These are phyloP conservation scores for Darevskia mixta DNA, from an alignment of 2,797 vertebrate species.

Conservation along the genomic window DNA sequence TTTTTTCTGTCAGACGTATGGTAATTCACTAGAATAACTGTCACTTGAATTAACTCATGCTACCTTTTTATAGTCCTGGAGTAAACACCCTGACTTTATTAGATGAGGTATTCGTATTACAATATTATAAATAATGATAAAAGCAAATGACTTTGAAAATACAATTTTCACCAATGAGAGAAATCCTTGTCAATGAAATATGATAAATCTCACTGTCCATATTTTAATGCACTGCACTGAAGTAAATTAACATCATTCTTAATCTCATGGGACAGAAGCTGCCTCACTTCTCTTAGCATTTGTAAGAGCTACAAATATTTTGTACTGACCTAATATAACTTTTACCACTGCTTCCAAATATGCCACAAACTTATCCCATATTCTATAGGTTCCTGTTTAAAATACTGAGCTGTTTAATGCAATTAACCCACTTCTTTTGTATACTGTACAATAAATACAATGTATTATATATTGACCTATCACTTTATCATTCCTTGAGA, in stretches of 20 bases:
- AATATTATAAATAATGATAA: constrained; percentile 47
- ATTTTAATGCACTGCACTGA: constrained; percentile 36
- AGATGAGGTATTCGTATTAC: constrained; percentile 29
- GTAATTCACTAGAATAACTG: constrained; percentile 32
- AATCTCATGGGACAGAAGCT: constrained; percentile 47
- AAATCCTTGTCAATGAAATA: constrained; percentile 41
- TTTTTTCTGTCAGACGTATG: not conserved
- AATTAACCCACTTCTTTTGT: constrained; percentile 27
- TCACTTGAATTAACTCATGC: not conserved
- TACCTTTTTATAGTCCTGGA: constrained; percentile 26
- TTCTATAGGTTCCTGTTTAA: constrained; percentile 32
- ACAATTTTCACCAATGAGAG: constrained; percentile 14
- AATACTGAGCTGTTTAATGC: constrained; percentile 15
- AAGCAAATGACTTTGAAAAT: constrained; percentile 40
- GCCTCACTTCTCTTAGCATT: constrained; percentile 39
- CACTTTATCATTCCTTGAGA: not conserved
- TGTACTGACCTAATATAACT: constrained; percentile 16
- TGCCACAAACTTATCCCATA: constrained; percentile 26
- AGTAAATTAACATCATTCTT: constrained; percentile 41
- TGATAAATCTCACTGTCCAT: constrained; percentile 24
- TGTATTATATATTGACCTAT: constrained; percentile 25
- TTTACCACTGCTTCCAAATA: not conserved
- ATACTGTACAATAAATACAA: not conserved
- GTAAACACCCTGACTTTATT: constrained; percentile 43
- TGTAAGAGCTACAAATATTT: constrained; percentile 32